Evolutionary conservation across 1,140 invertebrate species (phyloP), one percentile per base, ranked within the genome.

Genomic region (Neotoxoptera formosana): DNA sequence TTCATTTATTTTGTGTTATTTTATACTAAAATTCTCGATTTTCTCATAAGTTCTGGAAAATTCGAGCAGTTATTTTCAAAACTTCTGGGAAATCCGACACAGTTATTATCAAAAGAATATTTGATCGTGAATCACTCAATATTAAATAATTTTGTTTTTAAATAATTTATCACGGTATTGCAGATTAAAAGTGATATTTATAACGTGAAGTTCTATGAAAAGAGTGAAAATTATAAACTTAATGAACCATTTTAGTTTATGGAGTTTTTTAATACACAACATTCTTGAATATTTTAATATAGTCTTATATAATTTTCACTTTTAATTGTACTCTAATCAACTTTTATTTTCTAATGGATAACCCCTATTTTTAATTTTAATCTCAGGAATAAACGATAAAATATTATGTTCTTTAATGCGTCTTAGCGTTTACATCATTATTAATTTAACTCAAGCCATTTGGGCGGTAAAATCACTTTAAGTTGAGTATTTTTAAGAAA

Each of bases 361-460:
- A n/a, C 11, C 60, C 11, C 14, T 67, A 67, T 67, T 67, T 53
- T 67, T 67, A n/a, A 67, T 67, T 67, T 67, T 67, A n/a, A n/a
- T 76, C 17, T 14, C 14, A 30, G 60, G 6, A 76, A 76, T 76
- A 17, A 76, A 76, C n/a, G 60, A 76, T n/a, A 76, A 76, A 67
- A 76, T 0, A 41, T 41, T 0, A n/a, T 76, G 3, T 76, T n/a
- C 25, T 76, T 76, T n/a, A 76, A 76, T 76, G 11, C 30, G 30
- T 67, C n/a, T n/a, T 67, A 67, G 60, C 11, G 60, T 76, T 76
- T 17, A 76, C 30, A n/a, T n/a, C 60, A 76, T 76, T 76, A 76
- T n/a, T 76, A 76, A 76, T 76, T 76, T 76, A 76, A 76, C n/a
- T 76, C 60, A 76, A 76, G 30, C 60, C 14, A 76, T 76, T 76